Base-by-base conservation (phyloP, 1,140 invertebrate genomes). In the Trachymyrmex cornetzi region DNA sequence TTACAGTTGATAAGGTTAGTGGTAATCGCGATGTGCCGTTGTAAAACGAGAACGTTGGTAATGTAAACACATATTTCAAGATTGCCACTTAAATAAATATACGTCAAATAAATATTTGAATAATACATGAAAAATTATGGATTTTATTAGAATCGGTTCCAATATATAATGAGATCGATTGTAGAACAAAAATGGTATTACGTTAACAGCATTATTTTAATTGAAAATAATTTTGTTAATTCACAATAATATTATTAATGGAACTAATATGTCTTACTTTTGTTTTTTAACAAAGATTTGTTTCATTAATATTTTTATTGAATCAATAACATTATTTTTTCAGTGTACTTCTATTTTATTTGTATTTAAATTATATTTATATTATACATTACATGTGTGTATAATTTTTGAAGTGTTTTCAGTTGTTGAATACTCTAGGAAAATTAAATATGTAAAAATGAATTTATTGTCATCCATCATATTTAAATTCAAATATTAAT, bases 1-100 rank as follows among this genome's bases (percentile, higher is more conserved):
- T 84, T 75, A 61, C 80, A 14, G 2, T 63, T 61, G 80, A 84
- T 61, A 84, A 75, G 80, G 27, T 34, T 57, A 71, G 64, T 71
- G 48, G 19, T 79, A 79, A 81, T 71, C 48, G 30, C 48, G 19
- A 14, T 19, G 11, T 38, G n/a, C 30, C 30, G 19, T 48, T 71
- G 50, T 81, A 30, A 80, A 80, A 80, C 16, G 63, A 71, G 30
- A 80, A 67, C 11, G 14, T 22, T 16, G 19, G 6, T 16, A 44
- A 34, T 66, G 22, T 44, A 34, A 77, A 69, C 55, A 24, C 44
- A 22, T 59, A 71, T 61, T 48, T 53, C 6, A 72, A 67, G 24
- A 59, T 59, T 82, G 11, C 4, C 24, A 9, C 27, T 59, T n/a
- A 27, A 81, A 24, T 57, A 69, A 57, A 53, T 34, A 6, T 48